Evolutionary conservation across 2,797 vertebrate genomes (phyloP).

Genomic region (Micropoecilia bifurca): DNA sequence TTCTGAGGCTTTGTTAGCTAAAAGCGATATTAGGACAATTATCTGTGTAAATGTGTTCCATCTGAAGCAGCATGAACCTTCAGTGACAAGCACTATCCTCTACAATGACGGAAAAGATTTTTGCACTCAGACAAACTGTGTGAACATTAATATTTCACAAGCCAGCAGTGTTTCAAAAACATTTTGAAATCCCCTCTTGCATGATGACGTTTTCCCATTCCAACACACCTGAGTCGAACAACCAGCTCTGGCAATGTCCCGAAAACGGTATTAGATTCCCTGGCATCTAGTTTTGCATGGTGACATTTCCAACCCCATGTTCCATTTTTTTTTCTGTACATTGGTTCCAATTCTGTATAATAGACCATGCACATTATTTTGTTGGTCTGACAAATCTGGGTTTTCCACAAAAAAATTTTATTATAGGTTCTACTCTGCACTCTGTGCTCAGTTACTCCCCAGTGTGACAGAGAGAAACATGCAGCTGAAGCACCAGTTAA

Average conservation of each 20-base stretch:
- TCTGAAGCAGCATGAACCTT: constrained; percentile 59
- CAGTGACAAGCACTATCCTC: constrained; percentile 34
- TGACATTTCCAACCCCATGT: neutral
- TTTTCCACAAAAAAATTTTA: neutral
- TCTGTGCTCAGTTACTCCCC: neutral
- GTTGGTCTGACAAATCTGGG: neutral
- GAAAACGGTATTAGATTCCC: neutral
- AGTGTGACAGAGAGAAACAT: neutral
- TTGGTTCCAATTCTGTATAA: neutral
- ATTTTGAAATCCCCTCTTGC: neutral
- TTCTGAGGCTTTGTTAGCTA: constrained; percentile 43
- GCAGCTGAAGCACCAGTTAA: neutral
- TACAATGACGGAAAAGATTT: constrained; percentile 10
- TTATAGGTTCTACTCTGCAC: neutral
- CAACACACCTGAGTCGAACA: neutral
- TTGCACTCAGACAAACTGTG: constrained; percentile 11
- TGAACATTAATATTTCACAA: constrained; percentile 5
- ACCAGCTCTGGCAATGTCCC: neutral
- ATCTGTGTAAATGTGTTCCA: constrained; percentile 24
- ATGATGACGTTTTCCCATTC: neutral
- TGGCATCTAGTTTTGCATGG: neutral
- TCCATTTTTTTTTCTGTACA: neutral
- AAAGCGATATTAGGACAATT: constrained; percentile 45
- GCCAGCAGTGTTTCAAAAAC: neutral
- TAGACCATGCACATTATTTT: neutral